Evolutionary conservation across 2,888 invertebrate species (phyloP), one percentile per base, ranked within the genome.

Genomic region (Clanis bilineata): DNA sequence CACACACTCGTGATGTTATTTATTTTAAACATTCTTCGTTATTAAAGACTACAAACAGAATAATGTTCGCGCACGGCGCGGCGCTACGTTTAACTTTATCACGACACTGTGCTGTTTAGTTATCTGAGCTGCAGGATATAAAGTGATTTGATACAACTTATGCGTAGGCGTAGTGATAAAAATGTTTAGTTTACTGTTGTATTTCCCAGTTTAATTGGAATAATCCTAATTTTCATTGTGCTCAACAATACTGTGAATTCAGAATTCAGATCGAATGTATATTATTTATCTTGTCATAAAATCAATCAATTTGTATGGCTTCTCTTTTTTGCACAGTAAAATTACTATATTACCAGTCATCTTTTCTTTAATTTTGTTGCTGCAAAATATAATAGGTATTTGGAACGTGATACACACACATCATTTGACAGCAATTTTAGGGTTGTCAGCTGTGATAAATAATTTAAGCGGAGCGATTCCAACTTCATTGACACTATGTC

Each of bases 121-220:
- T 74, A 77, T 74, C 71, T 66, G 64, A 67, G 66, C 69, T 63
- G 69, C 69, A 77, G 77, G 74, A 83, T 77, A 75, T 69, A 69
- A 70, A 71, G 71, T 67, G 66, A 71, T 77, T 63, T 64, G 69
- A 73, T 66, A 64, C 63, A 69, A 67, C 68, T 65, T 75, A 70
- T 65, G 79, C 71, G 86, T 86, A 71, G 85, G 85, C 62, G 80
- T 68, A 62, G 38, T 64, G 81, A 82, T 82, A 82, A 77, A 62
- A 61, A 61, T 56, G 63, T 68, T 69, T 66, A 59, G 23, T 44
- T 56, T n/a, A 56, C 15, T 43, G 15, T 36, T 55, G 28, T 44
- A 9, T 28, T 41, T 43, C 23, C n/a, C 32, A 12, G 15, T 41
- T n/a, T 44, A 38, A 38, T 39, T 22, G 38, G 18, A 39, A 39